phyloP scores from a whole-genome alignment of 2,888 invertebrate species.

The Euproctis similis region DNA sequence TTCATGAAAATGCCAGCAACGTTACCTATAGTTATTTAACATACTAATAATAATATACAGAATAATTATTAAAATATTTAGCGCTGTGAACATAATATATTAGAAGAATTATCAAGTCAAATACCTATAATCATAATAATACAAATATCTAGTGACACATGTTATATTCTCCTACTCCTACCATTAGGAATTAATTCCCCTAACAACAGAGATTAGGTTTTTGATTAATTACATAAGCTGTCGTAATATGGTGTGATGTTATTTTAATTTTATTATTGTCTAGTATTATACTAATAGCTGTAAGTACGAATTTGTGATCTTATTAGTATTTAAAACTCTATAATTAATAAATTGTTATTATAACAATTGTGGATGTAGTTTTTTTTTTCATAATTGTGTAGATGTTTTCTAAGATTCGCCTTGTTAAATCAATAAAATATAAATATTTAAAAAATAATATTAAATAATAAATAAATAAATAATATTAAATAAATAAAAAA shows the following conservation, averaged over 20 bases:
- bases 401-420: slow-evolving; percentile 27
- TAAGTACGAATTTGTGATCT: slow-evolving; percentile 32
- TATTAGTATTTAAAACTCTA: slow-evolving; percentile 20
- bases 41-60: no score
- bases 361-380: slow-evolving; percentile 13
- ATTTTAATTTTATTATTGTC: background rate
- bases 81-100: background rate
- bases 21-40: no score
- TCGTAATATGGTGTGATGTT: no score
- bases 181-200: no score
- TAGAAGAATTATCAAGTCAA: no score
- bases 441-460: slow-evolving; percentile 10
- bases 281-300: slow-evolving; percentile 21
- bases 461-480: slow-evolving; percentile 5
- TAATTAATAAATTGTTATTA: slow-evolving; percentile 19
- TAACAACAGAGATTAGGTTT: no score
- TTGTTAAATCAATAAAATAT: slow-evolving; percentile 30
- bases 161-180: no score
- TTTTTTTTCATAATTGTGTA: slow-evolving; percentile 22
- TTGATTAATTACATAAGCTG: no score
- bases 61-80: background rate
- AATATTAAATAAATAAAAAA: slow-evolving; percentile 7
- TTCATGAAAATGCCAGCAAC: no score
- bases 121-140: no score
- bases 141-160: no score